phyloP scores from a whole-genome alignment of 2,113 vertebrate species.

The Equus przewalskii region DNA sequence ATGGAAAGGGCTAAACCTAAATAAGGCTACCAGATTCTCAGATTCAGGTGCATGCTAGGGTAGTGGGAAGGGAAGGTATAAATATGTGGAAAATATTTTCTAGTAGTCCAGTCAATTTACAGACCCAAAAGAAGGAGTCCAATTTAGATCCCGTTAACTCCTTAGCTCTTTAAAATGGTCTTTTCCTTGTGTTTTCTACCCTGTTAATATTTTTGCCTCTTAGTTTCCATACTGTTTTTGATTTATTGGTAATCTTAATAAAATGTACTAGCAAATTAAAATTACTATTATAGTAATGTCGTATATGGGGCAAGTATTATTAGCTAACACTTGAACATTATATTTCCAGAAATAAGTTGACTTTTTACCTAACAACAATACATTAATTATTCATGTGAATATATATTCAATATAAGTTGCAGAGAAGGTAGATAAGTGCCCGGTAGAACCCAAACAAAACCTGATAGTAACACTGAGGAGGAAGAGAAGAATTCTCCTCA shows the following conservation, averaged over 20 bases:
- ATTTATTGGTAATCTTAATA: neutral
- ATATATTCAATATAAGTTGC: neutral
- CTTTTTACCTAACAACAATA: neutral
- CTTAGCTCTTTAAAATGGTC: neutral
- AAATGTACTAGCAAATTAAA: neutral
- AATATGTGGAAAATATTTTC: slow-evolving; percentile 1
- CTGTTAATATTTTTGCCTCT: neutral
- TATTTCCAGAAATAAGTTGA: neutral
- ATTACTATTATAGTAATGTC: neutral
- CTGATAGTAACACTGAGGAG: neutral
- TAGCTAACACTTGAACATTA: neutral
- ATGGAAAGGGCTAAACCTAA: neutral
- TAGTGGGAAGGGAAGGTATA: neutral
- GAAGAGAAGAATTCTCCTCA: neutral
- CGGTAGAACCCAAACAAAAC: neutral
- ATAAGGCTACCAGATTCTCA: neutral
- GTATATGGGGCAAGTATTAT: neutral
- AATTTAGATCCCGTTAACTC: neutral
- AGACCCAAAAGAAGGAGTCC: neutral
- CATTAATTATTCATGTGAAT: neutral
- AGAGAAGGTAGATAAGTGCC: neutral
- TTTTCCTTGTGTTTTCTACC: neutral
- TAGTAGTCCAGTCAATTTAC: neutral
- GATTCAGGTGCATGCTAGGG: too few relatives aligned
- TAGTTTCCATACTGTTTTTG: neutral